Conservation (phyloP, 1,140 invertebrate species). For the Drosophila orosa region DNA sequence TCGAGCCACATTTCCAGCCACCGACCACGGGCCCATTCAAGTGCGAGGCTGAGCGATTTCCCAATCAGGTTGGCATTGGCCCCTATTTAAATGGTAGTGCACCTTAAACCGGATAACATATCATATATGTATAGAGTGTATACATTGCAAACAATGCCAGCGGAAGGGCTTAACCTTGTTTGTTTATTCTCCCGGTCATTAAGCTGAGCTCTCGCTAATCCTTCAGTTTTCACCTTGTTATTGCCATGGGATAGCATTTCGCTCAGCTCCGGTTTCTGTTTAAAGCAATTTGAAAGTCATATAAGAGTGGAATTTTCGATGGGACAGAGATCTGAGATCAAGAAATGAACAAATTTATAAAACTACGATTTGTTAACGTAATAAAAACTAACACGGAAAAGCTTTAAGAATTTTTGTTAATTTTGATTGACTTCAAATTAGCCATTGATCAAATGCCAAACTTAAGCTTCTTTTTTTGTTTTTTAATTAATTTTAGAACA, state of each 20-base stretch:
- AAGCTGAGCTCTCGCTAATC: background rate
- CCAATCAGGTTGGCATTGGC: slow-evolving; percentile 21
- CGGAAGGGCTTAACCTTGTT: slow-evolving; percentile 13
- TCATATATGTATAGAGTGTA: background rate
- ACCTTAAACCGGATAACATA: slow-evolving; percentile 9
- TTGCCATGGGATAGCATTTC: slow-evolving; percentile 5
- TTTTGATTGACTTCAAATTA: too few species aligned
- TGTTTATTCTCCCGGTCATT: background rate
- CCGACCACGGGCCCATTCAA: slow-evolving; percentile 2
- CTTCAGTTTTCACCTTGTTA: slow-evolving; percentile 11
- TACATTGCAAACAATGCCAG: background rate
- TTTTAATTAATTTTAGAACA: background rate
- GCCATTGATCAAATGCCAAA: too few species aligned
- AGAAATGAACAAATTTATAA: background rate
- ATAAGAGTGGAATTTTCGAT: too few species aligned
- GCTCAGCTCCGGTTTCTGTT: background rate
- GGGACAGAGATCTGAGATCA: background rate
- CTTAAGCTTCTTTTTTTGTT: too few species aligned
- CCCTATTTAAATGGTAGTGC: slow-evolving; percentile 3
- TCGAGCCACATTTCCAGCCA: slow-evolving; percentile 21
- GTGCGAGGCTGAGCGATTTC: slow-evolving; percentile 9
- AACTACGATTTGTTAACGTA: too few species aligned
- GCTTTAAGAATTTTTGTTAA: too few species aligned
- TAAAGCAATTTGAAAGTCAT: background rate
- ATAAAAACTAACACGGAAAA: too few species aligned